Base-by-base conservation (phyloP, 1,140 invertebrate species). In the Drosophila paulistorum region DNA sequence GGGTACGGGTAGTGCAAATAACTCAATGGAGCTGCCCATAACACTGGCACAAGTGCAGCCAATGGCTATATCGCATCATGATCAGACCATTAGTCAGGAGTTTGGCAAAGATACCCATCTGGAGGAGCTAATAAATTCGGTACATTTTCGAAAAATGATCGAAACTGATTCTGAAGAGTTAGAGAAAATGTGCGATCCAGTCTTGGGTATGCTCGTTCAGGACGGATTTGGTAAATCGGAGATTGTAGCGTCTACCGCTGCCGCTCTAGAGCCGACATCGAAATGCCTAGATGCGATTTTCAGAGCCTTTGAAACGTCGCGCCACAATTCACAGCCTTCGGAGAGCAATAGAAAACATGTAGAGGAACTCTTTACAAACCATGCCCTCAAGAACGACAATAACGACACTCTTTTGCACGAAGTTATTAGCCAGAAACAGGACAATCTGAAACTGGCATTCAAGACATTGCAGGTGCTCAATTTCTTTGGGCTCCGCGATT, bases 361-460 rank as follows among this genome's bases (percentile, higher is more conserved):
- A 7, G 71, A 77, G n/a, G 60, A 77, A 13, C 33, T 91, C 7
- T 91, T 89, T 10, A 80, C 37, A 0, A 67, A 77, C 7, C 81
- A 91, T 66, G 72, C 90, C 0, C 54, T 77, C 6, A 85, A 71
- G 48, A 84, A 90, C 65, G 76, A 77, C 1, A 89, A 81, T 17
- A 73, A 77, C 5, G 90, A 91, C 23, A 89, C 86, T 3, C 41
- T 91, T 3, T 58, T 91, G 9, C 90, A 91, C 30, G 90, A 91
- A 35, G 76, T 91, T 14, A 86, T 91, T 7, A 80, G 74, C 33
- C 71, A 76, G n/a, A 74, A 83, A 10, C 75, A 54, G 66, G 84
- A 91, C 26, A 84, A 81, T 48, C 26, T 77, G 0, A 86, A 86
- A 65, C 10, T 79, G 55, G 90, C 77, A 30, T 74, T 86, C 1